A percentile compares a stretch with the other conserved stretches of the same genome.
These are phyloP conservation scores for Lamellibrachia columna DNA, from an alignment of 2,888 invertebrate genomes.

Conservation along the genomic window DNA sequence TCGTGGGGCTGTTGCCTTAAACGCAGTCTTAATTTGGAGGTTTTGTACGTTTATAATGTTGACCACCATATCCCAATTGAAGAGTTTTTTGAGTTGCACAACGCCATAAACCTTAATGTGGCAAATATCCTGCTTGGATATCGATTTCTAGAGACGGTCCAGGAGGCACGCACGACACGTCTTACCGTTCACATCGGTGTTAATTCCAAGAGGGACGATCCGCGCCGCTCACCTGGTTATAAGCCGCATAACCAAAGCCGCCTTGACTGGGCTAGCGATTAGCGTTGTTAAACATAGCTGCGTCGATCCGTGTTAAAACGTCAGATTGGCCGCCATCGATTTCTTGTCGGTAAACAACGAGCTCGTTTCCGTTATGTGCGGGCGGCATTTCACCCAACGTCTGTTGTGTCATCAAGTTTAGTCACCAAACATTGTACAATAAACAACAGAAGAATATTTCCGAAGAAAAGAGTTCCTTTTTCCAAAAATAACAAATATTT, in stretches of 20 bases:
- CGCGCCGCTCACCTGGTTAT: background rate
- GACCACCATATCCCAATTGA: background rate
- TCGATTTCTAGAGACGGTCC: background rate
- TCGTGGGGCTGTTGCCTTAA: background rate
- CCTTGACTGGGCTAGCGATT: background rate
- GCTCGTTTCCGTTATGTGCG: background rate
- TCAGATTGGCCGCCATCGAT: conserved; percentile 7
- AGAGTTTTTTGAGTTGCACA: background rate
- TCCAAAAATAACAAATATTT: background rate
- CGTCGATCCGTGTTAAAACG: conserved; percentile 6
- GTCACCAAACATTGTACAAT: background rate
- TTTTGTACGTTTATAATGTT: background rate
- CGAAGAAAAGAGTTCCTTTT: background rate
- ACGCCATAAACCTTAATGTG: background rate
- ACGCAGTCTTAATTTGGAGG: background rate
- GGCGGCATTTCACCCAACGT: background rate
- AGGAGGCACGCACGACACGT: background rate
- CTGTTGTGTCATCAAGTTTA: background rate
- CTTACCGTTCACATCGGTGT: background rate
- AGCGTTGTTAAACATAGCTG: conserved; percentile 6
- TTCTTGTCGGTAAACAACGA: background rate
- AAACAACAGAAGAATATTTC: background rate
- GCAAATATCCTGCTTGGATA: background rate
- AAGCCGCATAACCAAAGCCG: background rate
- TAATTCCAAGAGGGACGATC: background rate